Conservation (phyloP, 2,888 invertebrate genomes). For the Caenorhabditis virilis region DNA sequence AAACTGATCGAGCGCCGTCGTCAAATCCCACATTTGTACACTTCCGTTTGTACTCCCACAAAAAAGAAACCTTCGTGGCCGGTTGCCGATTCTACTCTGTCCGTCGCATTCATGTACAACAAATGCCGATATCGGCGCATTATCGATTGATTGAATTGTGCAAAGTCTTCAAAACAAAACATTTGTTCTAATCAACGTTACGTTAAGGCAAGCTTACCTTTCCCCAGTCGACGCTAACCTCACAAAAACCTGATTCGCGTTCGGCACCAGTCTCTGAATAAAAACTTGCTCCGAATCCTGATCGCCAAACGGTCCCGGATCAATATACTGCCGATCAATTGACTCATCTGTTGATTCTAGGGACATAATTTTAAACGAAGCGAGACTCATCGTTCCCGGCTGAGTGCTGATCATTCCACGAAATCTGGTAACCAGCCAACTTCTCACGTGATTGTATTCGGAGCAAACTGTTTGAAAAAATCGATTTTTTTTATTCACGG, state of each 20-base stretch:
- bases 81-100: slow-evolving; percentile 86
- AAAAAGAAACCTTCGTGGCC: slow-evolving; percentile 85
- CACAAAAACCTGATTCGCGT: slow-evolving; percentile 91
- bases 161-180: slow-evolving; percentile 77
- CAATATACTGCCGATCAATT: slow-evolving; percentile 64
- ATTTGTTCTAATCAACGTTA: not conserved
- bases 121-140: slow-evolving; percentile 89
- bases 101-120: slow-evolving; percentile 97
- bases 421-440: slow-evolving; percentile 95
- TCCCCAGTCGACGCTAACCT: slow-evolving; percentile 92
- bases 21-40: slow-evolving; percentile 96
- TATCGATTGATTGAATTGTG: slow-evolving; percentile 90
- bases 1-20: slow-evolving; percentile 84
- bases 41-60: slow-evolving; percentile 91
- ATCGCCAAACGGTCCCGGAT: slow-evolving; percentile 87
- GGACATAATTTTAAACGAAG: slow-evolving; percentile 93
- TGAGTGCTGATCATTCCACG: slow-evolving; percentile 98
- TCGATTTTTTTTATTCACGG: not conserved
- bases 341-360: slow-evolving; percentile 74
- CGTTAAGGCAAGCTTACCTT: slow-evolving; percentile 3
- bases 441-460: slow-evolving; percentile 95
- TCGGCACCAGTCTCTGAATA: slow-evolving; percentile 95
- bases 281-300: slow-evolving; percentile 97
- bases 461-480: slow-evolving; percentile 76
- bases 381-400: slow-evolving; percentile 94